Conservation (phyloP, 2,113 vertebrate genomes). For the Petroica traversi region DNA sequence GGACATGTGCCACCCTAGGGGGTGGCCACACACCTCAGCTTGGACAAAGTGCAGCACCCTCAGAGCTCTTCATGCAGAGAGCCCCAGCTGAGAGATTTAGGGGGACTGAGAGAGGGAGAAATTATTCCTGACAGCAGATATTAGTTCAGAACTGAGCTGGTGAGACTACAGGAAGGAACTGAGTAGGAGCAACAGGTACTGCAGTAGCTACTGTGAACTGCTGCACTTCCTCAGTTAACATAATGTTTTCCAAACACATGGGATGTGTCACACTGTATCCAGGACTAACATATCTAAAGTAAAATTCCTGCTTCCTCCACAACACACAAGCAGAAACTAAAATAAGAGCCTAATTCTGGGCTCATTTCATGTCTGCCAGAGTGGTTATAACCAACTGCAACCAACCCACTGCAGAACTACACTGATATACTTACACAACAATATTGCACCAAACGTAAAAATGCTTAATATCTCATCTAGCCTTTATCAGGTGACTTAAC, state of each 20-base stretch:
- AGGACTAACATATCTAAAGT: not conserved
- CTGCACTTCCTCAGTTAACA: not conserved
- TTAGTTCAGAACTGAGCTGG: not conserved
- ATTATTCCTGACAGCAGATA: not conserved
- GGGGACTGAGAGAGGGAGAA: not conserved
- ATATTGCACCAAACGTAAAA: not conserved
- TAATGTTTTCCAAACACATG: not conserved
- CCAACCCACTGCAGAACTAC: not conserved
- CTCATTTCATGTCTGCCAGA: not conserved
- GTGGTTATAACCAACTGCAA: not conserved
- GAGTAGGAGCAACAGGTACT: not conserved
- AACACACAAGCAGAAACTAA: not conserved
- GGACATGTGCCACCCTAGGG: rapidly evolving
- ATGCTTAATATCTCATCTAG: not conserved
- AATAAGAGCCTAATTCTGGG: not conserved
- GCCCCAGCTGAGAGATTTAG: not conserved
- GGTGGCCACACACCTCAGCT: not conserved
- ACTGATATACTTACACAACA: not conserved
- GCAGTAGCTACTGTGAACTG: not conserved
- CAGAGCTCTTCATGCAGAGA: not conserved
- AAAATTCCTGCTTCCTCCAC: not conserved
- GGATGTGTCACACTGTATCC: not conserved
- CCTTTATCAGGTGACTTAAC: not conserved
- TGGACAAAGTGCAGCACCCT: too few relatives aligned
- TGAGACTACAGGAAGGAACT: not conserved